A percentile compares a stretch with the other conserved stretches of the same genome.
Evolutionary conservation across 2,113 vertebrate genomes (phyloP).

Genomic region (Porphyrio hochstetteri): DNA sequence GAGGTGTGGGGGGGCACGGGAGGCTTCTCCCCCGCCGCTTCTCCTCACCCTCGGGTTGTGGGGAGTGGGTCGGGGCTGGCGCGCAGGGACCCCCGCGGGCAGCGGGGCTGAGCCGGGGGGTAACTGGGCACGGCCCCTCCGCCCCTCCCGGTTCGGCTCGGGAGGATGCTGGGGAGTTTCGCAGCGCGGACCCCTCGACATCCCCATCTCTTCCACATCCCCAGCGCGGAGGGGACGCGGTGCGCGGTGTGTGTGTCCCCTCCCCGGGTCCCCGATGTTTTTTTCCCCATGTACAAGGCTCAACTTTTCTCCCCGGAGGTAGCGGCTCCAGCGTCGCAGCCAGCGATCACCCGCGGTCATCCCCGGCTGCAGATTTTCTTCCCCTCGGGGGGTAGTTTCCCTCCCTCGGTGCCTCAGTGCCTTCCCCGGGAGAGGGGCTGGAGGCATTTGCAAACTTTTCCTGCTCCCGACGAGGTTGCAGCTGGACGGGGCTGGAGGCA

Average conservation of each 20-base stretch:
- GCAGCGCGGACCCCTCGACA: background rate
- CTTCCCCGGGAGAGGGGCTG: background rate
- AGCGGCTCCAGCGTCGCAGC: background rate
- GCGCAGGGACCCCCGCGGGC: background rate
- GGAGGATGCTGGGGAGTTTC: background rate
- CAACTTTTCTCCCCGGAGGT: conserved; percentile 61
- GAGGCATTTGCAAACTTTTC: conserved; percentile 60
- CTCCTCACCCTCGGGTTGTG: background rate
- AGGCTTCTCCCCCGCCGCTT: background rate
- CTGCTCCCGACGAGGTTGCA: background rate
- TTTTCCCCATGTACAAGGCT: conserved; percentile 18
- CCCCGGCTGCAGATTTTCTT: background rate
- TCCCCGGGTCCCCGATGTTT: conserved; percentile 39
- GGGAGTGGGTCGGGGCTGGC: background rate
- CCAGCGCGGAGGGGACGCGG: background rate
- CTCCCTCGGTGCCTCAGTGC: background rate
- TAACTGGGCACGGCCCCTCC: background rate
- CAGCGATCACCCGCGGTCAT: background rate
- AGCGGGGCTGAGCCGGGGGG: background rate
- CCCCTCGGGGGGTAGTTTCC: background rate
- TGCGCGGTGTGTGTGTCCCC: background rate
- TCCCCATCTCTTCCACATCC: background rate
- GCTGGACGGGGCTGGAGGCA: conserved; percentile 4
- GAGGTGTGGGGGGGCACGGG: background rate
- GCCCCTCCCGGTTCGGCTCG: background rate